Conservation (phyloP, 1,140 invertebrate species). For the Anagrus nilaparvatae region DNA sequence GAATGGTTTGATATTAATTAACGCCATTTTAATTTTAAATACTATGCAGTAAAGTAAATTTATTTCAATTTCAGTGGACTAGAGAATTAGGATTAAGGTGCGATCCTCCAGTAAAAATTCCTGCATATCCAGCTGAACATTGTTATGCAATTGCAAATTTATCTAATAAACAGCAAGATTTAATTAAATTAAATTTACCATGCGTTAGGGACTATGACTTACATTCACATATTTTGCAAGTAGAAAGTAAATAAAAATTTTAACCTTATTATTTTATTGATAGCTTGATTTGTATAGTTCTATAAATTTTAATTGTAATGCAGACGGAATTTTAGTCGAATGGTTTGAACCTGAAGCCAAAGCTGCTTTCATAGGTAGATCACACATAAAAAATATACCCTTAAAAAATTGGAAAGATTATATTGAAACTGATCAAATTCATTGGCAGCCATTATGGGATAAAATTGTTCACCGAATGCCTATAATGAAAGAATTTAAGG, state of each 20-base stretch:
- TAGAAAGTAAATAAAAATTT: constrained; percentile 30
- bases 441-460: constrained; percentile 54
- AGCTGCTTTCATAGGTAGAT: constrained; percentile 50
- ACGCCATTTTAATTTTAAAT: constrained; percentile 5
- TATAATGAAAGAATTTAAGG: constrained; percentile 44
- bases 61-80: constrained; percentile 47
- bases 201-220: constrained; percentile 63
- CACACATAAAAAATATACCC: no score
- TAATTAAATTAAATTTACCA: constrained; percentile 35
- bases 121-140: constrained; percentile 61
- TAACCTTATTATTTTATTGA: neutral
- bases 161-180: constrained; percentile 33
- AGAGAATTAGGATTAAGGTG: constrained; percentile 54
- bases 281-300: neutral
- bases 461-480: constrained; percentile 58
- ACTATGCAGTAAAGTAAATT: neutral
- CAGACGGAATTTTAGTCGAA: constrained; percentile 51
- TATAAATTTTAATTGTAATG: constrained; percentile 11
- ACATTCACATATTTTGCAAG: constrained; percentile 50
- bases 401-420: constrained; percentile 46
- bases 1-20: constrained; percentile 45
- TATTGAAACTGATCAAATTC: constrained; percentile 48
- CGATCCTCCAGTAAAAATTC: constrained; percentile 53
- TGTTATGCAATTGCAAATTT: constrained; percentile 50
- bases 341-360: constrained; percentile 58